phyloP scores from a whole-genome alignment of 2,797 vertebrate species.

The Argyrosomus regius region DNA sequence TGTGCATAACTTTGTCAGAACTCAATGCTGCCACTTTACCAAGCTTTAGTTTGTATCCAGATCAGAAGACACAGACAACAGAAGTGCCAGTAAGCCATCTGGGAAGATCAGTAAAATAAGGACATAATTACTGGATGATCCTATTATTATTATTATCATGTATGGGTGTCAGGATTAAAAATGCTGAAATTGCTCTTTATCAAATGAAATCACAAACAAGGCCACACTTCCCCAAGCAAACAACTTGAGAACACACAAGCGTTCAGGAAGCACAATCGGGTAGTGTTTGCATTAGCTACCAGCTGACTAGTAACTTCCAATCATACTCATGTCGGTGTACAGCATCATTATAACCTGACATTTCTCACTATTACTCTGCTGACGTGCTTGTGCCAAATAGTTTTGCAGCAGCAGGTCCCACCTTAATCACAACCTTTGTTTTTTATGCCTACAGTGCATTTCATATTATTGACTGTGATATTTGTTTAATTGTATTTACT shows the following conservation, averaged over 20 bases:
- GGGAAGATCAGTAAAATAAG: background rate
- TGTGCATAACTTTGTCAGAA: slow-evolving; percentile 4
- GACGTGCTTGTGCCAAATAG: background rate
- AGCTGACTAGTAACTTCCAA: background rate
- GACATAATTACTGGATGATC: background rate
- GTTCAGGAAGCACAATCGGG: background rate
- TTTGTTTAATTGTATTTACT: too few species aligned
- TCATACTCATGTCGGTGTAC: slow-evolving; percentile 4
- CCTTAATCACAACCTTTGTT: background rate
- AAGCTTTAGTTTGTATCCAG: background rate
- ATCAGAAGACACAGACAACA: background rate
- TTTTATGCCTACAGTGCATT: background rate
- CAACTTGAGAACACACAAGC: background rate
- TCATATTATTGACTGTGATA: too few species aligned
- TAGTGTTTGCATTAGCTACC: background rate
- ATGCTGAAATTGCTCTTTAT: background rate
- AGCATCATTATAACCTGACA: background rate
- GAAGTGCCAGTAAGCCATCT: background rate
- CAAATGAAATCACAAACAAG: background rate
- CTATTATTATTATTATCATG: background rate
- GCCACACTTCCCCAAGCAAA: background rate
- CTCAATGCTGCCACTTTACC: background rate
- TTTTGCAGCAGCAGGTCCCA: background rate
- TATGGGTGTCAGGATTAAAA: background rate
- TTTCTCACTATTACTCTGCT: background rate